These are phyloP conservation scores for Trichonephila inaurata DNA, from an alignment of 1,140 invertebrate species.

Conservation along the genomic window DNA sequence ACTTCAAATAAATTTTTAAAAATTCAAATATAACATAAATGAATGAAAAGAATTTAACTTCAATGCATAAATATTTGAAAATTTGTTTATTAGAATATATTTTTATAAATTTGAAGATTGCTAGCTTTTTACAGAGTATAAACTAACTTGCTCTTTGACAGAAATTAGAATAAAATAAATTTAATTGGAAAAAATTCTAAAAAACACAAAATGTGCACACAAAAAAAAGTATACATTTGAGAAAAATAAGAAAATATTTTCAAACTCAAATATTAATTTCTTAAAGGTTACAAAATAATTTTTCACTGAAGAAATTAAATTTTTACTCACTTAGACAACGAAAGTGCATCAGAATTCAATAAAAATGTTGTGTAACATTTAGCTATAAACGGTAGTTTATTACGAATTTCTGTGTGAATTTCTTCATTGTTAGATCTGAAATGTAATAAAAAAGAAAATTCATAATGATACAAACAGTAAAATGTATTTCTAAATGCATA, in stretches of 20 bases:
- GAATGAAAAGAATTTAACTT: too few relatives aligned
- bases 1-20: too few relatives aligned
- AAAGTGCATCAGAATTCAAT: neutral
- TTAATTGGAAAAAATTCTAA: too few relatives aligned
- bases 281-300: too few relatives aligned
- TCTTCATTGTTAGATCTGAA: neutral
- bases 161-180: neutral
- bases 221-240: too few relatives aligned
- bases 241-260: too few relatives aligned
- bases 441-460: neutral
- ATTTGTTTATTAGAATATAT: neutral
- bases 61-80: too few relatives aligned
- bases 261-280: too few relatives aligned
- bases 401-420: neutral
- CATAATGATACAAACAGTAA: neutral
- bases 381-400: constrained; percentile 41
- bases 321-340: constrained; percentile 30
- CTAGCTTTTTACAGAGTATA: neutral
- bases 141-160: neutral
- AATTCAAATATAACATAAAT: too few relatives aligned
- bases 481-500: neutral
- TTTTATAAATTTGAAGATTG: neutral
- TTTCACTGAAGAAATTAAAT: too few relatives aligned
- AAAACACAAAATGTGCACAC: too few relatives aligned
- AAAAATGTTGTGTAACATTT: constrained; percentile 35